Evolutionary conservation across 2,888 invertebrate species (phyloP).

Genomic region (Lingula anatina): DNA sequence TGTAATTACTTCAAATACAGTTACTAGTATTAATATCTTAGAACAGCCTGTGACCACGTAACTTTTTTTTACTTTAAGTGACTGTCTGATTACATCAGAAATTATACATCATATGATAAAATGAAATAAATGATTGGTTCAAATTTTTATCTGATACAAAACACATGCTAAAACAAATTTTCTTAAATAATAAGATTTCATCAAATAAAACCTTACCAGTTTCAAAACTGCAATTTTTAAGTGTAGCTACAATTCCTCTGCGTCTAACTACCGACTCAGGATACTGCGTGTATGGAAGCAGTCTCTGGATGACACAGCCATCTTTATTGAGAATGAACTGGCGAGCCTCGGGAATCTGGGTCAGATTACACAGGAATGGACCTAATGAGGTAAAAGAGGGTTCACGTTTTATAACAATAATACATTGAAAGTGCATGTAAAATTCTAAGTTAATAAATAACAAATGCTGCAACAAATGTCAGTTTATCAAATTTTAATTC

Average conservation of each 20-base stretch:
- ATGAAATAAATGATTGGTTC: too few species aligned
- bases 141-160: too few species aligned
- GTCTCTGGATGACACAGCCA: slow-evolving; percentile 46
- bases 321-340: slow-evolving; percentile 34
- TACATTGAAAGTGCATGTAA: too few species aligned
- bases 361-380: slow-evolving; percentile 58
- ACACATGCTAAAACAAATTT: too few species aligned
- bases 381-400: slow-evolving; percentile 72
- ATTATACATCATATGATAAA: neutral
- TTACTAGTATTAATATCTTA: neutral
- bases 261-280: slow-evolving; percentile 64
- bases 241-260: slow-evolving; percentile 69
- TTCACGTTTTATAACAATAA: too few species aligned
- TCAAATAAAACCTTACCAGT: too few species aligned
- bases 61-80: neutral
- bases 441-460: too few species aligned
- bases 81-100: neutral
- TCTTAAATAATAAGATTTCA: too few species aligned
- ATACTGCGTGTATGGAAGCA: slow-evolving; percentile 68
- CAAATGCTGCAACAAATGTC: too few species aligned
- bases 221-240: slow-evolving; percentile 83
- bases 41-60: too few species aligned
- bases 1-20: neutral
- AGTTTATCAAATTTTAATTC: too few species aligned
- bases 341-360: slow-evolving; percentile 52